Percentiles rank a stretch among this genome's conserved stretches.
Conservation (phyloP, 2,113 vertebrate genomes). For the Amblyopsis rosae region DNA sequence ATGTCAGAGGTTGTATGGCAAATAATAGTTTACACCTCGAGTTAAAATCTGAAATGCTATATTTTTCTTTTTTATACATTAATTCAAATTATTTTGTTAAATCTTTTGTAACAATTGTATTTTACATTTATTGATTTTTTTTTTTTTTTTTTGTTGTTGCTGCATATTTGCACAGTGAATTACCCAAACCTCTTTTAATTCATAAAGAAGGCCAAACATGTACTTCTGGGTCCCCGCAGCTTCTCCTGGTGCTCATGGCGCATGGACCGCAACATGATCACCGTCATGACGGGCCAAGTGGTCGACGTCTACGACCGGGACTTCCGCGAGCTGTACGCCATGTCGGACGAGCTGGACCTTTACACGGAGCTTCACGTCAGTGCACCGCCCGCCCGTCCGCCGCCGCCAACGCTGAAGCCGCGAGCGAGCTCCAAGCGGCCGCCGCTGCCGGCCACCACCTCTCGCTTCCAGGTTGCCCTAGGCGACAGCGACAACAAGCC, state of each 20-base stretch:
- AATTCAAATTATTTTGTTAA: too few species aligned
- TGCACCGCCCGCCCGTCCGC: conserved; percentile 29
- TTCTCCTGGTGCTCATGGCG: conserved; percentile 91
- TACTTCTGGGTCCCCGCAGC: conserved; percentile 62
- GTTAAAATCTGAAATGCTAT: too few species aligned
- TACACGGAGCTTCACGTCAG: conserved; percentile 80
- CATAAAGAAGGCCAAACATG: too few species aligned
- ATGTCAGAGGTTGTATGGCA: too few species aligned
- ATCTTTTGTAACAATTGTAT: too few species aligned
- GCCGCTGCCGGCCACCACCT: conserved; percentile 57
- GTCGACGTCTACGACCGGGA: conserved; percentile 89
- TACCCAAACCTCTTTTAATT: not conserved
- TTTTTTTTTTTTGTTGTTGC: not conserved
- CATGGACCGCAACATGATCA: conserved; percentile 90
- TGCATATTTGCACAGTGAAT: not conserved
- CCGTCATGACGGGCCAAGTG: conserved; percentile 88
- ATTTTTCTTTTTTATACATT: too few species aligned
- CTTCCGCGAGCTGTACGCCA: conserved; percentile 92
- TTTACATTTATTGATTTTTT: not conserved
- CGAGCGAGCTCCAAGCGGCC: conserved; percentile 46
- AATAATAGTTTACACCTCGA: too few species aligned
- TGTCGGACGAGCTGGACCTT: conserved; percentile 87
- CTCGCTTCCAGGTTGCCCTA: conserved; percentile 75
- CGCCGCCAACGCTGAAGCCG: conserved; percentile 41
- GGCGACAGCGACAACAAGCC: conserved; percentile 62